A percentile compares a stretch with the other conserved stretches of the same genome.
Conservation (phyloP, 2,113 vertebrate species). For the Apistogramma diplotaenia region DNA sequence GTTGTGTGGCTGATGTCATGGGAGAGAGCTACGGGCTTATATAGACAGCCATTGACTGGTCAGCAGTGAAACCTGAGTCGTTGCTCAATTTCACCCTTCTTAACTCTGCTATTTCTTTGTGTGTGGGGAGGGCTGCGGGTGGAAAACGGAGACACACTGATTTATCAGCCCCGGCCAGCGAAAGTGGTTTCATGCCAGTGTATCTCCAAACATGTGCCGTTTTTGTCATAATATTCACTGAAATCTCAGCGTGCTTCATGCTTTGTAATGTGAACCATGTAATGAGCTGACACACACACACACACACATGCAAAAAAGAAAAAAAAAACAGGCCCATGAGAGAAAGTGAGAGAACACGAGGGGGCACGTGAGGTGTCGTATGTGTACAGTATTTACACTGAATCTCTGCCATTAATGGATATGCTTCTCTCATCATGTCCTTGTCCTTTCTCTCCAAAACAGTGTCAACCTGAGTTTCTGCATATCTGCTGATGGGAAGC, state of each 20-base stretch:
- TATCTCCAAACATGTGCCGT: conserved; percentile 35
- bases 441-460: conserved; percentile 57
- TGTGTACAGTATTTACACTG: conserved; percentile 22
- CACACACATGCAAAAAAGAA: too few species aligned
- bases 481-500: conserved; percentile 87
- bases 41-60: conserved; percentile 53
- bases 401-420: conserved; percentile 31
- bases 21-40: conserved; percentile 57
- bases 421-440: conserved; percentile 48
- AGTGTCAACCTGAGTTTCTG: conserved; percentile 94
- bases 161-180: conserved; percentile 46
- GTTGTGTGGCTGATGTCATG: conserved; percentile 72
- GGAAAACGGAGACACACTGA: conserved; percentile 33
- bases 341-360: conserved; percentile 21
- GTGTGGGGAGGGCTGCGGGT: conserved; percentile 1
- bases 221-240: conserved; percentile 32
- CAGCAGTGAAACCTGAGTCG: conserved; percentile 64
- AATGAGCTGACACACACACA: conserved; percentile 25
- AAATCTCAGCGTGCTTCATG: conserved; percentile 17
- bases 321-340: neutral
- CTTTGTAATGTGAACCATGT: conserved; percentile 54
- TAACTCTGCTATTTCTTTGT: conserved; percentile 52
- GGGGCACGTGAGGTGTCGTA: conserved; percentile 18
- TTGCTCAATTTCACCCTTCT: conserved; percentile 69
- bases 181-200: conserved; percentile 35